Evolutionary conservation across 1,140 invertebrate species (phyloP), one percentile per base, ranked within the genome.

Genomic region (Agrypnia vestita): DNA sequence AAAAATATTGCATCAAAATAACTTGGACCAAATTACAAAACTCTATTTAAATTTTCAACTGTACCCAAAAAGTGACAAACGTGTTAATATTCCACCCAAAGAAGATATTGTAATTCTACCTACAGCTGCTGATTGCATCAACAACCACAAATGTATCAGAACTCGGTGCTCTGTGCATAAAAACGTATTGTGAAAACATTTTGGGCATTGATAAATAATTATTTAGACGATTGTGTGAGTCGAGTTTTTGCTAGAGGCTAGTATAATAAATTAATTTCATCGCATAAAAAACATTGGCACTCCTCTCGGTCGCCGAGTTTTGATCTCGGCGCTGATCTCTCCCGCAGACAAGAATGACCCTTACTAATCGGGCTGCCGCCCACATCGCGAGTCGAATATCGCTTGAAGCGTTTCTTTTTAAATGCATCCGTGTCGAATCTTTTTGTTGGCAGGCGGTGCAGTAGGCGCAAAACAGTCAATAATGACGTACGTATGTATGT

Each of bases 221-320:
- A 17, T 59, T 11, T 4, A 59, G 21, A 21, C 15, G 55, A 21
- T 59, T 9, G 17, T 21, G 55, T 19, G 21, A 59, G 3, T 59
- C 15, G 17, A 59, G 3, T 59, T 21, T 64, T 11, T 12, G 61
- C 61, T 35, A 43, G 21, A n/a, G 61, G 61, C 61, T 64, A 64
- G 61, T 25, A 43, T n/a, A 47, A 44, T 71, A 71, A 71, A 47
- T 71, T 47, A 71, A 71, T 71, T 47, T 71, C 44, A 71, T 71
- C 67, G 46, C 12, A 64, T 35, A 71, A 71, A 64, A 71, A 71
- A 35, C 17, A 71, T 71, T 71, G 67, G 67, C 67, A 71, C 67
- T 35, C 67, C 67, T 71, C 19, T 61, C 19, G 13, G 13, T 61
- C 13, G 56, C 56, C 56, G 56, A 3, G 49, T 51, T 43, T 64